phyloP scores from a whole-genome alignment of 2,888 invertebrate species.

The Caenorhabditis doughertyi region DNA sequence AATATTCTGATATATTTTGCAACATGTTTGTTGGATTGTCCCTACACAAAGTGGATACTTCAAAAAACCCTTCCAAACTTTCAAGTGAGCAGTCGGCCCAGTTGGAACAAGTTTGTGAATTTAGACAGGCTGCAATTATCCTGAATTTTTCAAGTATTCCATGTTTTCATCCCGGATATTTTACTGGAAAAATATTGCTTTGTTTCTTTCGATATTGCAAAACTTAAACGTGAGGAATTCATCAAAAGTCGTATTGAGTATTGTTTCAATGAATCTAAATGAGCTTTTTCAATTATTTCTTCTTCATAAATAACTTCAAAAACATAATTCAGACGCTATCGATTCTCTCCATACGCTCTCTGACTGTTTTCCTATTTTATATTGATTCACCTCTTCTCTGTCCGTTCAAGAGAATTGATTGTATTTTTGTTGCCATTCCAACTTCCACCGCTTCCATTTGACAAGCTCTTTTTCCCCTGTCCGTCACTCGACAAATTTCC shows the following conservation, averaged over 20 bases:
- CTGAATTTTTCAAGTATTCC: conserved; percentile 3
- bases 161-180: too few species aligned
- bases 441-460: conserved; percentile 39
- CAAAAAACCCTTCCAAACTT: not conserved
- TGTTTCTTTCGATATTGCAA: too few species aligned
- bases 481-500: conserved; percentile 49
- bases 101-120: not conserved
- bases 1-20: too few species aligned
- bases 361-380: conserved; percentile 16
- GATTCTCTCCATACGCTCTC: conserved; percentile 1
- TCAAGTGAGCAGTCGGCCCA: conserved; percentile 9
- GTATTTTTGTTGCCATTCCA: conserved; percentile 41
- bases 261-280: not conserved
- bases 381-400: not conserved
- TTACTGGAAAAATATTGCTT: too few species aligned
- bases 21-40: too few species aligned
- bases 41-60: not conserved
- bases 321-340: too few species aligned
- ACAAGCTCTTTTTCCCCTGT: conserved; percentile 47
- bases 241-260: too few species aligned
- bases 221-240: too few species aligned
- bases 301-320: conserved; percentile 10
- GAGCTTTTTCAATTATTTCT: not conserved
- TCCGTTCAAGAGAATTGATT: conserved; percentile 28
- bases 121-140: conserved; percentile 9